Conservation (phyloP, 2,113 vertebrate genomes). For the Psophia crepitans region DNA sequence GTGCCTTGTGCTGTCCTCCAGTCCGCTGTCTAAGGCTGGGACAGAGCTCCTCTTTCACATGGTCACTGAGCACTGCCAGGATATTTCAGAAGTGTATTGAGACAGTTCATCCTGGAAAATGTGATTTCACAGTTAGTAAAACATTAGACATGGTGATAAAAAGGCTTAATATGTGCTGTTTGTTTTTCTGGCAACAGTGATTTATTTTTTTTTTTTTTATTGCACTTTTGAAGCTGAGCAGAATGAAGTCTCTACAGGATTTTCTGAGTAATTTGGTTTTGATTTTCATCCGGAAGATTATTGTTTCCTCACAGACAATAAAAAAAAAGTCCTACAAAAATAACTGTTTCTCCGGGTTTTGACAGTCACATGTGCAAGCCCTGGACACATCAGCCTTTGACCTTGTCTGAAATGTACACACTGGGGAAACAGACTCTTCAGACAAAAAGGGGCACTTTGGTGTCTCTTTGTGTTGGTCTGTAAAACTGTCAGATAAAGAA, state of each 20-base stretch:
- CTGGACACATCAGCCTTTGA: background rate
- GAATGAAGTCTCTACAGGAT: background rate
- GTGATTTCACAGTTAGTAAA: constrained; percentile 61
- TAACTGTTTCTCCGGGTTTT: background rate
- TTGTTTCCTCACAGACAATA: background rate
- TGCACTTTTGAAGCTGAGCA: background rate
- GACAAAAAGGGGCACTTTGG: background rate
- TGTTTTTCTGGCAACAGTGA: constrained; percentile 9
- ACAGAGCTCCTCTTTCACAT: background rate
- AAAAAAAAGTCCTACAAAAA: background rate
- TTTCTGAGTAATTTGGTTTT: background rate
- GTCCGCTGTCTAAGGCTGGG: background rate
- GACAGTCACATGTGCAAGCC: background rate
- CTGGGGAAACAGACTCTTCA: background rate
- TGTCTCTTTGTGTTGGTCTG: background rate
- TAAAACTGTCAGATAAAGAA: background rate
- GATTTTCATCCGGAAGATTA: background rate
- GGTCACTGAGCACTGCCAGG: background rate
- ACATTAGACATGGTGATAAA: constrained; percentile 49
- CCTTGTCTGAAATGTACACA: background rate
- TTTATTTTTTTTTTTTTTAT: background rate
- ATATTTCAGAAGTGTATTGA: constrained; percentile 18
- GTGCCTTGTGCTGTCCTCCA: background rate
- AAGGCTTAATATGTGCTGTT: constrained; percentile 17
- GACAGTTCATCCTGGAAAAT: constrained; percentile 38